phyloP scores from a whole-genome alignment of 2,888 invertebrate genomes.

The Agonum fuliginosum region DNA sequence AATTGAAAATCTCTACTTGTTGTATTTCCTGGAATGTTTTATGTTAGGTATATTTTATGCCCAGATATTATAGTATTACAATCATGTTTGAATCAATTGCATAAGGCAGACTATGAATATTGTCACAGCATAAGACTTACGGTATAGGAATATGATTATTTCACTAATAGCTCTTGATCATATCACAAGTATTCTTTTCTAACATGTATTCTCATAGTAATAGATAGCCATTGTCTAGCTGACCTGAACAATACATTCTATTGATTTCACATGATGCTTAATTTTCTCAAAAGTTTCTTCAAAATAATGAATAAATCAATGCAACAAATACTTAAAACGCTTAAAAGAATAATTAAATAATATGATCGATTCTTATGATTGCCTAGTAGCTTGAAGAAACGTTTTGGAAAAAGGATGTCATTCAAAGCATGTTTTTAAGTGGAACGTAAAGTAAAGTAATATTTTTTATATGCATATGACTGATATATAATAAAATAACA shows the following conservation, averaged over 20 bases:
- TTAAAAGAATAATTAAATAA: not conserved
- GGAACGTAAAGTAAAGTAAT: constrained; percentile 14
- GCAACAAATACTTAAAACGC: not conserved
- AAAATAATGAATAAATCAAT: not conserved
- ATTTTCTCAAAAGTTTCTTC: constrained; percentile 2
- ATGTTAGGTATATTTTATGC: constrained; percentile 7
- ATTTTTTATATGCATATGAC: constrained; percentile 47
- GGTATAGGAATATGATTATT: constrained; percentile 50
- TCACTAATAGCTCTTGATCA: constrained; percentile 37
- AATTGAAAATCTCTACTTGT: constrained; percentile 24
- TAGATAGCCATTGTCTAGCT: constrained; percentile 8
- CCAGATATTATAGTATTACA: constrained; percentile 7
- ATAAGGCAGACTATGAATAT: constrained; percentile 10
- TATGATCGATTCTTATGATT: not conserved
- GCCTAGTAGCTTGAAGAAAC: not conserved
- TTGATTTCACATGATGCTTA: not conserved
- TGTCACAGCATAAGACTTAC: constrained; percentile 52
- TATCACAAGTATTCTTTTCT: constrained; percentile 32
- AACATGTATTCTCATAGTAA: constrained; percentile 26
- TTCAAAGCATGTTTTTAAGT: constrained; percentile 17
- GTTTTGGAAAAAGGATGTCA: constrained; percentile 16
- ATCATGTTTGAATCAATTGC: constrained; percentile 3
- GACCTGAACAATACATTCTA: not conserved
- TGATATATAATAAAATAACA: constrained; percentile 18
- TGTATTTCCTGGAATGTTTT: constrained; percentile 22